These are phyloP conservation scores for Tupiocoris notatus DNA, from an alignment of 2,888 invertebrate species.

Conservation along the genomic window DNA sequence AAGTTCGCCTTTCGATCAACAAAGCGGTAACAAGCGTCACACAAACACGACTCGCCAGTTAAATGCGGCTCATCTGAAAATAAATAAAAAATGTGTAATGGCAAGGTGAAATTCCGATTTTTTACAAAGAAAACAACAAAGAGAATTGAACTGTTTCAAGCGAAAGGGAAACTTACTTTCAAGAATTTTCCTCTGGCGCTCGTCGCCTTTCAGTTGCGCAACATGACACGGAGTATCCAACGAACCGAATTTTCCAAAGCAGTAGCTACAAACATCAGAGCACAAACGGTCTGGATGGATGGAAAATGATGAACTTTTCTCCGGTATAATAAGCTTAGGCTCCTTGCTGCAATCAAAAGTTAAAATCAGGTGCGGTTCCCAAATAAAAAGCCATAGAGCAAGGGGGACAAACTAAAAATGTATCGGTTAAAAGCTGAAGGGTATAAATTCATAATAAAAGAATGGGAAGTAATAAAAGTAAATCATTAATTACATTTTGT, in stretches of 20 bases:
- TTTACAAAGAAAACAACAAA: too few species aligned
- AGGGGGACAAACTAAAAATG: too few species aligned
- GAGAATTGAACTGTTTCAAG: background rate
- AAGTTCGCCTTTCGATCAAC: slow-evolving; percentile 73
- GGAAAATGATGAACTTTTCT: slow-evolving; percentile 83
- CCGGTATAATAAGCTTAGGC: slow-evolving; percentile 70
- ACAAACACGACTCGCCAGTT: slow-evolving; percentile 79
- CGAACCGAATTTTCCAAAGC: slow-evolving; percentile 81
- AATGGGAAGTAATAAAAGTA: too few species aligned
- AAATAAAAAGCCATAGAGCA: too few species aligned
- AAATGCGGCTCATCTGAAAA: slow-evolving; percentile 72
- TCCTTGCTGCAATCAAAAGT: slow-evolving; percentile 42
- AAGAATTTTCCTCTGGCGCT: slow-evolving; percentile 77
- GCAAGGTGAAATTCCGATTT: background rate
- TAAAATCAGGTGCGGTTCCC: too few species aligned
- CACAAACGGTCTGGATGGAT: slow-evolving; percentile 80
- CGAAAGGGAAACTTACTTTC: slow-evolving; percentile 60
- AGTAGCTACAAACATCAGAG: slow-evolving; percentile 82
- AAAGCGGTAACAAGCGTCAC: slow-evolving; percentile 83
- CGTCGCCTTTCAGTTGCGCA: slow-evolving; percentile 82
- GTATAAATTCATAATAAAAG: slow-evolving; percentile 6
- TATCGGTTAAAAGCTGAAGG: too few species aligned
- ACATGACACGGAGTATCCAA: slow-evolving; percentile 85
- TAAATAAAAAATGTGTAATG: background rate
- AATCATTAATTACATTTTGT: too few species aligned